Percentiles rank a stretch among this genome's conserved stretches.
Conservation (phyloP, 2,888 invertebrate species). For the Idaea straminata region DNA sequence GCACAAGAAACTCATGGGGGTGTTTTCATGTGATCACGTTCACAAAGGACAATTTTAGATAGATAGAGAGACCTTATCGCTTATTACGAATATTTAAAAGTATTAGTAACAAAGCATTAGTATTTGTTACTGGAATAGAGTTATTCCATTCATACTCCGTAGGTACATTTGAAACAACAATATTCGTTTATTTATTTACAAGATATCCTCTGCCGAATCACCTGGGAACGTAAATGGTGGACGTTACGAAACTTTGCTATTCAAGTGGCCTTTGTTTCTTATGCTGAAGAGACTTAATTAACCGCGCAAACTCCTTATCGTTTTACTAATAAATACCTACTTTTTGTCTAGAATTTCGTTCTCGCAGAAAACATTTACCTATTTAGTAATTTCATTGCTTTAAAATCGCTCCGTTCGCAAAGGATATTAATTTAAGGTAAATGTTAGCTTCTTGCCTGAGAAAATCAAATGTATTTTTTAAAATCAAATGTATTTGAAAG, state of each 20-base stretch:
- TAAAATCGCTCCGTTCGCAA: neutral
- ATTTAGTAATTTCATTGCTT: neutral
- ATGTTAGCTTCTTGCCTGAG: too few relatives aligned
- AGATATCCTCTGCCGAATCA: conserved; percentile 13
- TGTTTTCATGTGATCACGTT: too few relatives aligned
- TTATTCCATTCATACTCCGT: neutral
- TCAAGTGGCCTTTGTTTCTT: conserved; percentile 29
- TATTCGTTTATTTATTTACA: conserved; percentile 15
- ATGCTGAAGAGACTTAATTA: conserved; percentile 32
- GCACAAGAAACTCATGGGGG: too few relatives aligned
- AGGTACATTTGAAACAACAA: neutral
- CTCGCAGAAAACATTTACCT: neutral
- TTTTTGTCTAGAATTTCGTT: conserved; percentile 1
- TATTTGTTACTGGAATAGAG: neutral
- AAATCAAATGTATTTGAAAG: too few relatives aligned
- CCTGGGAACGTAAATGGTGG: conserved; percentile 10
- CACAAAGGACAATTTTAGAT: too few relatives aligned
- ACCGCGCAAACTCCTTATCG: conserved; percentile 27
- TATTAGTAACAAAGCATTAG: neutral
- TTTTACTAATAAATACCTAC: conserved; percentile 16
- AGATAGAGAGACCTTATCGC: too few relatives aligned
- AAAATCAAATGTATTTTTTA: too few relatives aligned
- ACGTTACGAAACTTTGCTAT: conserved; percentile 22
- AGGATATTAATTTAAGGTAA: too few relatives aligned
- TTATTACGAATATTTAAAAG: too few relatives aligned